These are phyloP conservation scores for Mus caroli DNA, from an alignment of 2,797 vertebrate genomes.

Conservation along the genomic window DNA sequence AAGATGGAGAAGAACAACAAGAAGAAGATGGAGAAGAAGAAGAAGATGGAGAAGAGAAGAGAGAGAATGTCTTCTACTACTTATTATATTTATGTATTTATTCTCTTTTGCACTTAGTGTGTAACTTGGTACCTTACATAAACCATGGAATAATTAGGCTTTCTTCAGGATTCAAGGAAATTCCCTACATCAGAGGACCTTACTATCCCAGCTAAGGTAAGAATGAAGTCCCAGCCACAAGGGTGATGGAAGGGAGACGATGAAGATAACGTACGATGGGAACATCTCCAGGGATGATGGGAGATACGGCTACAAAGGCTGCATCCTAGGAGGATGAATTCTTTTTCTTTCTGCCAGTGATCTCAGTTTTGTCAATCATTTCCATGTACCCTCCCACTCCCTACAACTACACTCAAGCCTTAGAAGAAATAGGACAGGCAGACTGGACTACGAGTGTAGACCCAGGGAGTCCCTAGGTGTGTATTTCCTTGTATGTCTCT, in stretches of 20 bases:
- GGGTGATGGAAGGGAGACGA: not conserved
- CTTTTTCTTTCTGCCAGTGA: not conserved
- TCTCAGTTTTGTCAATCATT: constrained; percentile 6
- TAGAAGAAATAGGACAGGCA: not conserved
- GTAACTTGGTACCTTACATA: not conserved
- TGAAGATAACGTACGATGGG: not conserved
- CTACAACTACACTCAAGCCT: not conserved
- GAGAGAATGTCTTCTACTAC: not conserved
- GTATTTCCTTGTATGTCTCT: not conserved
- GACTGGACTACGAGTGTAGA: not conserved
- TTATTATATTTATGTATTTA: not conserved
- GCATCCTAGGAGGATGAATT: not conserved
- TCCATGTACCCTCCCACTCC: not conserved
- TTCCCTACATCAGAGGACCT: not conserved
- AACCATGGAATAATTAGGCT: not conserved
- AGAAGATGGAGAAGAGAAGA: not conserved
- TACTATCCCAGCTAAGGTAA: not conserved
- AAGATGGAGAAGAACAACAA: not conserved
- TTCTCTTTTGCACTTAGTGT: not conserved
- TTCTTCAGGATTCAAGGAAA: not conserved
- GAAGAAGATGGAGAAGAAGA: no score
- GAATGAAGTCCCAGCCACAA: not conserved
- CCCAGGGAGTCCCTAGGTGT: rapidly evolving
- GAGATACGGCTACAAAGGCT: constrained; percentile 31
- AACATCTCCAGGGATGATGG: not conserved